Base-by-base conservation (phyloP, 2,888 invertebrate species). In the Rhamnusium bicolor region DNA sequence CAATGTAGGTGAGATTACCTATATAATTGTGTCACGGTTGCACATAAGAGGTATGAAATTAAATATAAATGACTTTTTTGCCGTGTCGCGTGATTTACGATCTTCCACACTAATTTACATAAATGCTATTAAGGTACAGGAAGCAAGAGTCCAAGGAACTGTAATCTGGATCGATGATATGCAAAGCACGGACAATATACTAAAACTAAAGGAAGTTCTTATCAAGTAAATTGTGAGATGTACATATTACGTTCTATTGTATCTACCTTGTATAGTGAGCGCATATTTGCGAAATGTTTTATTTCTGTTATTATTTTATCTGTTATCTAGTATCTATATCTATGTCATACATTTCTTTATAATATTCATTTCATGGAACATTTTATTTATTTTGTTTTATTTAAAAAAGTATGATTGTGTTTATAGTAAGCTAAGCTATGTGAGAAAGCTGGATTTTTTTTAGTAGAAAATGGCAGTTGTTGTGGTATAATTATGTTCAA, bases 1-100 rank as follows among this genome's bases (percentile, higher is more conserved):
- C n/a, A n/a, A n/a, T n/a, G n/a, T n/a, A n/a, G n/a, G n/a, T n/a
- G n/a, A n/a, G n/a, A n/a, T n/a, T 24, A 4, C 24, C 6, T 24
- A 6, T 24, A 24, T n/a, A 24, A 47, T 8, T 7, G 14, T 51
- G 51, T 16, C 12, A 21, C n/a, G 10, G 19, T 54, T 54, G 12
- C 24, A 54, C 54, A 10, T 10, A 24, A 24, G 54, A 19, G 51
- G 24, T 54, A 12, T 21, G 18, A 54, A 54, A 54, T 54, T 54
- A 54, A 54, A 24, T 19, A 54, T 54, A 54, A 54, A 54, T 54
- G 18, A 51, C 51, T 19, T 19, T 51, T 12, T 54, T 54, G n/a
- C 54, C 18, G 54, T 54, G 21, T 54, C 54, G 24, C 21, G 54
- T 54, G 54, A 54, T 21, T 18, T 54, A 54, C 21, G 54, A 21